phyloP scores from a whole-genome alignment of 2,888 invertebrate species.

The Lithophane socia region DNA sequence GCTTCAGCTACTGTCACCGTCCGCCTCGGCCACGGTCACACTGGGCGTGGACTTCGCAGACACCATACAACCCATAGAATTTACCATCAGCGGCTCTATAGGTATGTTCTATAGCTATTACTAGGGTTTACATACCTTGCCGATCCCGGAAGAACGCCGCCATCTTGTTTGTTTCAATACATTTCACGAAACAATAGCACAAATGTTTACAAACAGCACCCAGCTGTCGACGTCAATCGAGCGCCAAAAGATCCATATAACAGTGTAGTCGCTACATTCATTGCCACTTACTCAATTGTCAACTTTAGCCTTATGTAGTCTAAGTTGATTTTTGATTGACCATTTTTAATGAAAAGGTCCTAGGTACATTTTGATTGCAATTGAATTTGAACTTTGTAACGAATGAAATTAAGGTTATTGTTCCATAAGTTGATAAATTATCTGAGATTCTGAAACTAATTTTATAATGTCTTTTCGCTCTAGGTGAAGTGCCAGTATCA shows the following conservation, averaged over 20 bases:
- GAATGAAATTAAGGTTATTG: neutral
- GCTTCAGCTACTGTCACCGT: conserved; percentile 91
- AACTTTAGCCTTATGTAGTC: neutral
- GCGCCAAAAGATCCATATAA: neutral
- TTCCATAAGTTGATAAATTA: neutral
- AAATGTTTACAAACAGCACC: too few species aligned
- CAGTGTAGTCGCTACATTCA: neutral
- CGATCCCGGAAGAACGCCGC: neutral
- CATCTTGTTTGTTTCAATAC: neutral
- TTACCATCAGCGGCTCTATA: conserved; percentile 92
- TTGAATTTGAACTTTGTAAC: neutral
- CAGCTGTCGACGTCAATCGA: too few species aligned
- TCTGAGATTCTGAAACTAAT: neutral
- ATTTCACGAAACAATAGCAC: neutral
- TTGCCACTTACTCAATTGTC: neutral
- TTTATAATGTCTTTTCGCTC: conserved; percentile 5
- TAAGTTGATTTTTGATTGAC: neutral
- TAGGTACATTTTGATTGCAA: neutral
- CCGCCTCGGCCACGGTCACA: conserved; percentile 92
- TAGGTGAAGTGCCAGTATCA: conserved; percentile 91
- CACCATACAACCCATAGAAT: conserved; percentile 96
- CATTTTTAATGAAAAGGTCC: neutral
- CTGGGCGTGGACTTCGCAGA: conserved; percentile 98
- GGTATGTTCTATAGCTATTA: conserved; percentile 76
- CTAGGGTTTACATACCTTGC: neutral